Evolutionary conservation across 2,113 vertebrate species (phyloP), one percentile per base, ranked within the genome.

Genomic region (Pelvicachromis taeniatus): DNA sequence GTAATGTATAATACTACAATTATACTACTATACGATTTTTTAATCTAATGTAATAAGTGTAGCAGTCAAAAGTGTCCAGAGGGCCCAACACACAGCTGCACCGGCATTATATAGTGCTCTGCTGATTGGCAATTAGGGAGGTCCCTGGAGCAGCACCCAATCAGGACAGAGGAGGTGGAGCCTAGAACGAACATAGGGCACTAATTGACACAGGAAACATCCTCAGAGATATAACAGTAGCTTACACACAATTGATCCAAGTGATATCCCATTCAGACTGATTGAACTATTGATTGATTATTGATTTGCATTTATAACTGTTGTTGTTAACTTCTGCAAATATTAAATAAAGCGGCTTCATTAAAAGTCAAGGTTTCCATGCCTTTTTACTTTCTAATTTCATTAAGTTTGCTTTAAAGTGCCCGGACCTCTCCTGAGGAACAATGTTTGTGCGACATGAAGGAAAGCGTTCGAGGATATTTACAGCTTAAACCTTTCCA

Each of bases 331-430:
- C 42, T 48, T 73, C 9, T 73, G 14, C 14, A 17, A 7, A 19
- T 73, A 29, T 29, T 29, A 73, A 73, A 48, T 73, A 48, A 73
- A 48, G 40, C 40, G 10, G 17, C 40, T 48, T 17, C 1, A 26
- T 70, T 26, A 45, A 70, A 70, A 70, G 38, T 2, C 21, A 45
- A 42, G 4, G 63, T 45, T 70, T 14, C 38, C 21, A 1, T 29
- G 23, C 14, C 0, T 2, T 73, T 26, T 42, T 23, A 63, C 59
- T n/a, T 70, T 70, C 45, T 9, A 0, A 0, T 16, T 40, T 21
- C 11, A 2, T 35, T n/a, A 40, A 65, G 19, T 38, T 65, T 65
- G 10, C 61, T 65, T 40, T 7, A 65, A 65, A 40, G 2, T 40
- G 35, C 59, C 59, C 0, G 11, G 21, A 0, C 2, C 19, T 65